phyloP scores from a whole-genome alignment of 1,140 invertebrate genomes.

The Eciton burchellii region DNA sequence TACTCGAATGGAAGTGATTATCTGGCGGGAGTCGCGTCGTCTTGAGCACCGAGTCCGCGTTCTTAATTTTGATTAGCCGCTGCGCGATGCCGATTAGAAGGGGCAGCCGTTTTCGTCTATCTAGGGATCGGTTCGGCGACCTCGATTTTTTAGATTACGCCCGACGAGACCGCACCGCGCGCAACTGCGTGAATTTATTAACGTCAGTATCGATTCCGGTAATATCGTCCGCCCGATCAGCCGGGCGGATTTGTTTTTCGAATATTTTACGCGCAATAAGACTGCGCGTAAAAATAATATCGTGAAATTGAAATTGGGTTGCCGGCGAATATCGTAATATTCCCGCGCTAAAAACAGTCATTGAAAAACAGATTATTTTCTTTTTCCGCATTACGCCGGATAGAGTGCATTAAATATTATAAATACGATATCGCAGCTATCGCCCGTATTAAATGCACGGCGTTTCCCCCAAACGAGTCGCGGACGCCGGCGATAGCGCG shows the following conservation, averaged over 20 bases:
- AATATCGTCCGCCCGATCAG: too few relatives aligned
- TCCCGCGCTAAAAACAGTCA: neutral
- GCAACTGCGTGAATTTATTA: too few relatives aligned
- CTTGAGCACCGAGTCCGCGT: too few relatives aligned
- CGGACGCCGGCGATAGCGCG: too few relatives aligned
- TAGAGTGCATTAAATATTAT: neutral
- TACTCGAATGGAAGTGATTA: constrained; percentile 61
- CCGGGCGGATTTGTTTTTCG: too few relatives aligned
- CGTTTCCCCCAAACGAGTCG: too few relatives aligned
- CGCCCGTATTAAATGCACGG: neutral
- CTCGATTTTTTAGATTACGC: constrained; percentile 30
- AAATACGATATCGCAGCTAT: neutral
- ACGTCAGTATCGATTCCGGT: too few relatives aligned
- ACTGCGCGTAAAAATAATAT: neutral
- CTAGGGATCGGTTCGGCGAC: neutral
- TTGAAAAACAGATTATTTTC: neutral
- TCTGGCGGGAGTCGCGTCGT: constrained; percentile 49
- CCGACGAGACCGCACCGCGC: too few relatives aligned
- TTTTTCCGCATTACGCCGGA: neutral
- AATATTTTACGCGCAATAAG: neutral
- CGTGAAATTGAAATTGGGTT: neutral
- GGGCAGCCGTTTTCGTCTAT: constrained; percentile 8
- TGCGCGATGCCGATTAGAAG: constrained; percentile 26
- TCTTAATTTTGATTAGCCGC: constrained; percentile 59
- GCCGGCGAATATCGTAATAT: neutral